These are phyloP conservation scores for Euwallacea similis DNA, from an alignment of 1,140 invertebrate species.

Conservation along the genomic window DNA sequence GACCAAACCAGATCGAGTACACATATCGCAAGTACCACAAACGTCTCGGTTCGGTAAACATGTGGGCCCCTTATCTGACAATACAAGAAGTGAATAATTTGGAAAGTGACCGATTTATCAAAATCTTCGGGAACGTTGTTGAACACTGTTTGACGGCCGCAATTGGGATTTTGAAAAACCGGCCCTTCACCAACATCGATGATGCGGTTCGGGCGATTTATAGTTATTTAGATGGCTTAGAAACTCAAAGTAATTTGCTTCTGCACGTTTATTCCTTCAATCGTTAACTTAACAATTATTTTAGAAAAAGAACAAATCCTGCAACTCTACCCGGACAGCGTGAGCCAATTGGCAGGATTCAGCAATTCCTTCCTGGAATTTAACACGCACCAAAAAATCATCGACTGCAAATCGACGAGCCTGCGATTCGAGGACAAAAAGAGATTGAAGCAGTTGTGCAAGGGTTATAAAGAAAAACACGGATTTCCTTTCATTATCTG, in stretches of 20 bases:
- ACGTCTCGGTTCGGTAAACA: background rate
- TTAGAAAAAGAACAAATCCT: constrained; percentile 62
- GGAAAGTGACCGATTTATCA: constrained; percentile 60
- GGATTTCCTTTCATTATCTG: constrained; percentile 74
- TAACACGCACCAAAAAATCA: constrained; percentile 60
- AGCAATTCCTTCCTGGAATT: constrained; percentile 64
- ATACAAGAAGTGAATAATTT: constrained; percentile 60
- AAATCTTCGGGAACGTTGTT: constrained; percentile 66
- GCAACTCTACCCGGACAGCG: constrained; percentile 66
- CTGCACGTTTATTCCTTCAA: constrained; percentile 15
- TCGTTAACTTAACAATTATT: constrained; percentile 37
- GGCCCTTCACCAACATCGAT: constrained; percentile 59
- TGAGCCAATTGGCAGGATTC: constrained; percentile 60
- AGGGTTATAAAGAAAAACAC: constrained; percentile 68
- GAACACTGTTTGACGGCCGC: constrained; percentile 63
- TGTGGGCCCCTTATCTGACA: constrained; percentile 34
- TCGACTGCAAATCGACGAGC: constrained; percentile 56
- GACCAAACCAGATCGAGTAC: no score
- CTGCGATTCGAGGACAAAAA: constrained; percentile 59
- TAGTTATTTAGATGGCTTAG: constrained; percentile 61
- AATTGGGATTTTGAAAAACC: constrained; percentile 55
- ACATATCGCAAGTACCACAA: no score
- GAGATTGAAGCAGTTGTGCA: constrained; percentile 59
- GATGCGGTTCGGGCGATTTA: constrained; percentile 59
- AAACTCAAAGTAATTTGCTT: constrained; percentile 56